Conservation (phyloP, 2,113 vertebrate species). For the Diadophis punctatus region DNA sequence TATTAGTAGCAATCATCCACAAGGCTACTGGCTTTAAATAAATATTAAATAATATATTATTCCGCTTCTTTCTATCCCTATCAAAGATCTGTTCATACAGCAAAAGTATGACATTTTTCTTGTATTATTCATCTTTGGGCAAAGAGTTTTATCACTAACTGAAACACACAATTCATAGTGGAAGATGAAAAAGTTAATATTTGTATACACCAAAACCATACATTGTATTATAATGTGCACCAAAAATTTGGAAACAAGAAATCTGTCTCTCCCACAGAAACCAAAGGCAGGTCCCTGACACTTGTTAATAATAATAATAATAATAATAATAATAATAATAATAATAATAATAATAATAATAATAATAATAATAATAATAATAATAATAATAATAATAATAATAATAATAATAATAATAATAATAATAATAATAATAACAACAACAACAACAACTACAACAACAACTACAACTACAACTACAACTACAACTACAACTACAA, state of each 20-base stretch:
- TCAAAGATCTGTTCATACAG: not conserved
- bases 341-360: too few species aligned
- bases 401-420: too few species aligned
- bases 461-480: too few species aligned
- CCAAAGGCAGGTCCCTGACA: conserved; percentile 15
- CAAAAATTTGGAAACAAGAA: conserved; percentile 13
- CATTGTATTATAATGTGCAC: not conserved
- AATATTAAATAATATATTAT: not conserved
- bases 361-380: too few species aligned
- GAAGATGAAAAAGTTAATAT: conserved; percentile 19
- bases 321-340: too few species aligned
- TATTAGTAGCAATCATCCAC: too few species aligned
- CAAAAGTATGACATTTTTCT: not conserved
- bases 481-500: too few species aligned
- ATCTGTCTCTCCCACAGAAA: not conserved
- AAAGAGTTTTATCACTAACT: not conserved
- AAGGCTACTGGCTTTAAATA: not conserved
- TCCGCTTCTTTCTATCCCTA: not conserved
- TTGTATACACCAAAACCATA: not conserved
- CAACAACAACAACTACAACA: too few species aligned
- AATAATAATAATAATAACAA: too few species aligned
- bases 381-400: too few species aligned
- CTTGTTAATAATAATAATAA: conserved; percentile 23
- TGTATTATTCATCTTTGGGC: not conserved
- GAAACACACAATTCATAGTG: not conserved